Evolutionary conservation across 2,888 invertebrate species (phyloP).

Genomic region (Dione vanillae): DNA sequence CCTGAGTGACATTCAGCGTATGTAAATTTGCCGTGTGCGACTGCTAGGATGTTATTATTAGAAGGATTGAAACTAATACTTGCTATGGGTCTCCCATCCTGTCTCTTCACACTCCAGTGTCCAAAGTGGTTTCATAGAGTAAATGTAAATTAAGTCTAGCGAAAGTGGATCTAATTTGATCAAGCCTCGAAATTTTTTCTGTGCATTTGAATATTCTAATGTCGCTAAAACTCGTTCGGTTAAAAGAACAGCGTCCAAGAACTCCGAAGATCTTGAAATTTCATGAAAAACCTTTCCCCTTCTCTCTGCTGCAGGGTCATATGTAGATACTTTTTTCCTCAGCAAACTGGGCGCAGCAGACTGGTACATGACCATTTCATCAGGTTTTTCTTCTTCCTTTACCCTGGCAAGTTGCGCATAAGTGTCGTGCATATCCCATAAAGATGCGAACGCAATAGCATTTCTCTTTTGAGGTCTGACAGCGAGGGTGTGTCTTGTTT

Average conservation of each 20-base stretch:
- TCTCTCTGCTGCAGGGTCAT: slow-evolving; percentile 22
- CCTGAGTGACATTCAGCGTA: slow-evolving; percentile 85
- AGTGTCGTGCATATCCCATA: slow-evolving; percentile 92
- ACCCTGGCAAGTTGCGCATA: slow-evolving; percentile 77
- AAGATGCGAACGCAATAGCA: slow-evolving; percentile 87
- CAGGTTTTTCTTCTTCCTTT: slow-evolving; percentile 62
- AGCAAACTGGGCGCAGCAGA: slow-evolving; percentile 64
- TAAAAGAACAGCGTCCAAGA: slow-evolving; percentile 86
- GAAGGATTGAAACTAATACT: slow-evolving; percentile 87
- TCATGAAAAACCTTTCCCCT: slow-evolving; percentile 62
- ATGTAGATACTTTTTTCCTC: slow-evolving; percentile 61
- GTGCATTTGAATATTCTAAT: slow-evolving; percentile 86
- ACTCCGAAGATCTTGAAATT: slow-evolving; percentile 67
- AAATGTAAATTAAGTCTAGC: slow-evolving; percentile 86
- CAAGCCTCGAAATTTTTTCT: slow-evolving; percentile 89
- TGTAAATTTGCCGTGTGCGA: slow-evolving; percentile 88
- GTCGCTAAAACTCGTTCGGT: slow-evolving; percentile 90
- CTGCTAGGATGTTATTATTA: slow-evolving; percentile 89
- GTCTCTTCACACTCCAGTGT: slow-evolving; percentile 83
- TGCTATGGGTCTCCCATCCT: slow-evolving; percentile 82
- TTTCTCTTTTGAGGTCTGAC: slow-evolving; percentile 81
- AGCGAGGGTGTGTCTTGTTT: slow-evolving; percentile 86
- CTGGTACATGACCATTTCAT: slow-evolving; percentile 78
- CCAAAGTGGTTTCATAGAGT: slow-evolving; percentile 88
- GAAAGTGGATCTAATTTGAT: slow-evolving; percentile 85